These are phyloP conservation scores for Chelon auratus DNA, from an alignment of 2,797 vertebrate species.

Conservation along the genomic window DNA sequence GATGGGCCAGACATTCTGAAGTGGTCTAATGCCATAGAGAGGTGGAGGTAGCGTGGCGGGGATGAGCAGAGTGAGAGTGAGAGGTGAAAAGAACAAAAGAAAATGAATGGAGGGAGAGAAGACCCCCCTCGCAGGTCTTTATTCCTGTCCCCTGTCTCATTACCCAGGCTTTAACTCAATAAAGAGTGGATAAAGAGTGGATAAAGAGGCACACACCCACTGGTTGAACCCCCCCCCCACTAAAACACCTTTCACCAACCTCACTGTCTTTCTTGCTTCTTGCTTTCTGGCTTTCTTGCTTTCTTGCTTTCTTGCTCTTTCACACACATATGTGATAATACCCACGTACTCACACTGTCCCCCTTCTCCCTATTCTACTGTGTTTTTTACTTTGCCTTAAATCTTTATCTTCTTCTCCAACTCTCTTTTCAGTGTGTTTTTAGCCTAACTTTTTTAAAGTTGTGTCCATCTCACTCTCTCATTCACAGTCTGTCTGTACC, in stretches of 20 bases:
- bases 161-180: conserved; percentile 81
- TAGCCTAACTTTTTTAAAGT: conserved; percentile 74
- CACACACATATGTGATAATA: conserved; percentile 35
- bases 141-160: conserved; percentile 80
- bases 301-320: conserved; percentile 31
- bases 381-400: conserved; percentile 26
- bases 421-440: conserved; percentile 48
- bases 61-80: conserved; percentile 74
- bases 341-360: conserved; percentile 47
- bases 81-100: conserved; percentile 77
- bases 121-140: conserved; percentile 73
- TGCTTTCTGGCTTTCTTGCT: conserved; percentile 32
- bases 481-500: conserved; percentile 66
- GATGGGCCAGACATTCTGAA: conserved; percentile 73
- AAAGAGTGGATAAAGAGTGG: conserved; percentile 82
- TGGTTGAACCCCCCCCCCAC: conserved; percentile 36
- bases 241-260: conserved; percentile 61
- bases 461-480: conserved; percentile 65
- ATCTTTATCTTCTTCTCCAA: conserved; percentile 54
- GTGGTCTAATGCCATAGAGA: conserved; percentile 76
- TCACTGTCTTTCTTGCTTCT: conserved; percentile 43
- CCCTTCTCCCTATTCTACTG: conserved; percentile 33
- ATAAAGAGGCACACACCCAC: conserved; percentile 78
- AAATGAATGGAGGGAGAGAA: conserved; percentile 68
- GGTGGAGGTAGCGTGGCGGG: conserved; percentile 62